Conservation (phyloP, 2,113 vertebrate species). For the Sorex araneus region DNA sequence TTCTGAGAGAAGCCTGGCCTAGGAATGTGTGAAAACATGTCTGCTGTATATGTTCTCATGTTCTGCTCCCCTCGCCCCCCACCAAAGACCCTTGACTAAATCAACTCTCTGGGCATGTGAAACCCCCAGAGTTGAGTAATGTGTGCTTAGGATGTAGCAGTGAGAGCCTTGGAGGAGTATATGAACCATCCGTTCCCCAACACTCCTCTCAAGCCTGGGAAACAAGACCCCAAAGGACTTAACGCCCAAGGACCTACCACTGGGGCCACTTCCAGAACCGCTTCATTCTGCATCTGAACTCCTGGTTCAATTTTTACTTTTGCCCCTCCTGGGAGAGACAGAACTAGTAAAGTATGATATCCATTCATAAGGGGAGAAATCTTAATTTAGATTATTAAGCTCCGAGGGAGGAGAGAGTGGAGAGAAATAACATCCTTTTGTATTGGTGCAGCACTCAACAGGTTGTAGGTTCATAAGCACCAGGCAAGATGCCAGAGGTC, state of each 20-base stretch:
- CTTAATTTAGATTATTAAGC: neutral
- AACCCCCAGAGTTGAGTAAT: neutral
- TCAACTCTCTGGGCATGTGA: neutral
- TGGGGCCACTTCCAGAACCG: neutral
- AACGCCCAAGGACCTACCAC: neutral
- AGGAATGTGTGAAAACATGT: constrained; percentile 1
- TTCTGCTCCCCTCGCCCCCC: neutral
- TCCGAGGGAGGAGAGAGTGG: constrained; percentile 2
- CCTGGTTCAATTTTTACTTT: constrained; percentile 31
- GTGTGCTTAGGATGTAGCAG: neutral
- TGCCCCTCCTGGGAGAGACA: neutral
- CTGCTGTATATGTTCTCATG: too few relatives aligned
- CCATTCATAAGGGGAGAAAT: neutral
- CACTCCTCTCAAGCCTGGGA: neutral
- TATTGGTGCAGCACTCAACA: neutral
- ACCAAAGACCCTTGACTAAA: neutral
- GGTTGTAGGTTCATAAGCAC: neutral
- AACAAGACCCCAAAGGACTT: neutral
- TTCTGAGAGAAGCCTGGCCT: constrained; percentile 42
- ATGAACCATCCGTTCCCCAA: neutral
- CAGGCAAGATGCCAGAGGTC: neutral
- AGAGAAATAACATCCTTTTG: neutral
- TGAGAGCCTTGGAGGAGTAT: neutral
- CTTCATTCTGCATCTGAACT: neutral
- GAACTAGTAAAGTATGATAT: constrained; percentile 37